phyloP scores from a whole-genome alignment of 2,113 vertebrate genomes.

The Trichechus manatus region DNA sequence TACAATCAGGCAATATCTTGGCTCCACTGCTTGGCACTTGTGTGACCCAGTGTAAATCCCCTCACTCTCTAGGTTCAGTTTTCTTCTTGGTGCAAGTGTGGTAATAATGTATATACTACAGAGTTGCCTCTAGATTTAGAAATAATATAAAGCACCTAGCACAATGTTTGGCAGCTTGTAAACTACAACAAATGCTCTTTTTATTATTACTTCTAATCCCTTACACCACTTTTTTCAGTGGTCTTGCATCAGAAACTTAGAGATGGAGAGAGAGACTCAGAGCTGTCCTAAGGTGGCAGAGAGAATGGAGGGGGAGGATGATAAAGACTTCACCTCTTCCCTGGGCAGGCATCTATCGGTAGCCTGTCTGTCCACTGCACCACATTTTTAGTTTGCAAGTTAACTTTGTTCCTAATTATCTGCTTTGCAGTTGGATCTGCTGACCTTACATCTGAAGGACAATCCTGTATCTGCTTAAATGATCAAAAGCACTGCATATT shows the following conservation, averaged over 20 bases:
- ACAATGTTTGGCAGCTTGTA: background rate
- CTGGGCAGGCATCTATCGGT: background rate
- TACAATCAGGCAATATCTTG: background rate
- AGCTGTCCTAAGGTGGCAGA: background rate
- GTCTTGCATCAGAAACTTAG: background rate
- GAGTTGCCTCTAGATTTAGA: background rate
- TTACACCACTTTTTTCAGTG: background rate
- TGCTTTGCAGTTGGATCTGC: slow-evolving; percentile 71
- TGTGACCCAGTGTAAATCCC: background rate
- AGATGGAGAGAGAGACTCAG: background rate
- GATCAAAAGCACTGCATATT: slow-evolving; percentile 58
- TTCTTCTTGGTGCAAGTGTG: background rate
- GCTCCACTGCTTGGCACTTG: background rate
- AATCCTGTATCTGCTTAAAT: slow-evolving; percentile 61
- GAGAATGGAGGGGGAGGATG: background rate
- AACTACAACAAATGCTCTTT: background rate
- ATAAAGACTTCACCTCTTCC: background rate
- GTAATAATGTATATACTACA: fast-evolving
- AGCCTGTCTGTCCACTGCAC: slow-evolving; percentile 13
- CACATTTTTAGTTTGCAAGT: slow-evolving; percentile 35
- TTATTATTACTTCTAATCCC: background rate
- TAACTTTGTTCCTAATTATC: slow-evolving; percentile 67
- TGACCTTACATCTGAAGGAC: slow-evolving; percentile 79
- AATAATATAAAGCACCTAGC: fast-evolving
- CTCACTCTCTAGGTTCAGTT: background rate